phyloP scores from a whole-genome alignment of 2,888 invertebrate genomes.

The Dromius quadrimaculatus region DNA sequence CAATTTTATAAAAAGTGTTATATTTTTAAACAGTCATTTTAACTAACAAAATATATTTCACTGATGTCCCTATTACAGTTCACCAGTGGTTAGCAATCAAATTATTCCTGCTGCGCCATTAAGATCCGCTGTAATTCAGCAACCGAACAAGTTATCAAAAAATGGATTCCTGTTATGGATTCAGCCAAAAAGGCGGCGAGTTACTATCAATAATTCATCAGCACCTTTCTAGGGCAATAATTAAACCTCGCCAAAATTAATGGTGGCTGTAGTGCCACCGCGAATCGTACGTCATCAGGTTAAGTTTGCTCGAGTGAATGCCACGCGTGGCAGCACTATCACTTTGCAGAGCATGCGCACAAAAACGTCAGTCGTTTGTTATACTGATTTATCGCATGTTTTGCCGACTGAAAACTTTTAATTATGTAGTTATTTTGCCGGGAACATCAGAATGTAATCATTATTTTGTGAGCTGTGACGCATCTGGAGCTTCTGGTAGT shows the following conservation, averaged over 20 bases:
- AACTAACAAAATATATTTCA: not conserved
- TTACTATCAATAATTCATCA: constrained; percentile 47
- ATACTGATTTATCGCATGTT: constrained; percentile 45
- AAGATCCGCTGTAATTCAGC: no score
- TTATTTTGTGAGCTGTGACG: constrained; percentile 38
- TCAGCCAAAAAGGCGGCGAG: constrained; percentile 40
- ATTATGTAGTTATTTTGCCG: constrained; percentile 48
- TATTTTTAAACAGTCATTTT: not conserved
- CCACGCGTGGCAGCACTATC: constrained; percentile 29
- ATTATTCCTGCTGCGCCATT: no score
- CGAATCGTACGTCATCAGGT: constrained; percentile 42
- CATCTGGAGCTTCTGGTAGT: constrained; percentile 29
- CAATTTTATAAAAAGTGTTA: not conserved
- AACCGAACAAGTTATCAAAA: no score
- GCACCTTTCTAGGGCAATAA: constrained; percentile 47
- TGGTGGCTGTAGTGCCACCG: constrained; percentile 42
- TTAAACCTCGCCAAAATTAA: constrained; percentile 44
- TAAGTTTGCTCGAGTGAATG: constrained; percentile 40
- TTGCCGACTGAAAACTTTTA: constrained; percentile 48
- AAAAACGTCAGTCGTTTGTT: constrained; percentile 32
- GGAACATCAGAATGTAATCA: constrained; percentile 42
- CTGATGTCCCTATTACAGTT: no score
- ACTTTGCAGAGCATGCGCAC: constrained; percentile 21
- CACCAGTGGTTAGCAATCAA: no score
- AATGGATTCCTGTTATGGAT: no score